phyloP scores from a whole-genome alignment of 2,797 vertebrate species.

The Rhyacichthys aspro region DNA sequence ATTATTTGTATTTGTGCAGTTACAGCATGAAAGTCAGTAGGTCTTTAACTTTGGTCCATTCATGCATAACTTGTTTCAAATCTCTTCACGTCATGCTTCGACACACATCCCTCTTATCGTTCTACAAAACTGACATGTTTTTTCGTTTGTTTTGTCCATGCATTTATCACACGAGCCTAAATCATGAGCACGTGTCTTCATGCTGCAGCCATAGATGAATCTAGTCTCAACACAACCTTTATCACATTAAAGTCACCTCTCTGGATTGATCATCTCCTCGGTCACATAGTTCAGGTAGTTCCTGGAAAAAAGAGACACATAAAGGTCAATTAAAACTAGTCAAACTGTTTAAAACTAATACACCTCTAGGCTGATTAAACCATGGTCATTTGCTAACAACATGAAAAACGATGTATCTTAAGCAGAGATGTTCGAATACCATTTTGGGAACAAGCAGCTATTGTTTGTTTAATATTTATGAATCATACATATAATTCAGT shows the following conservation, averaged over 20 bases:
- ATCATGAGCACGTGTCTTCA: conserved; percentile 12
- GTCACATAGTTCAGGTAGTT: conserved; percentile 99
- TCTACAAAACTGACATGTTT: not conserved
- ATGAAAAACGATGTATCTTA: too few species aligned
- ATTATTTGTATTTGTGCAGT: too few species aligned
- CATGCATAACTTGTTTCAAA: not conserved
- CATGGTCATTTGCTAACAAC: too few species aligned
- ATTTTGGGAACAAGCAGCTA: too few species aligned
- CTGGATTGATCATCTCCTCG: conserved; percentile 98
- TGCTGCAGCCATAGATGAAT: conserved; percentile 27
- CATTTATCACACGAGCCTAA: conserved; percentile 28
- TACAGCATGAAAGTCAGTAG: too few species aligned
- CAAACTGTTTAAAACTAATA: not conserved
- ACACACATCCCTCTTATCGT: too few species aligned
- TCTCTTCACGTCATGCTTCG: not conserved
- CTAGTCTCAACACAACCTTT: conserved; percentile 52
- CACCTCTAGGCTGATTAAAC: too few species aligned
- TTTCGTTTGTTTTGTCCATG: conserved; percentile 15
- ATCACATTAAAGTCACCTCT: conserved; percentile 83
- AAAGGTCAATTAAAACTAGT: not conserved
- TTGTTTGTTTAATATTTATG: too few species aligned
- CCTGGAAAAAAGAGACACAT: conserved; percentile 74
- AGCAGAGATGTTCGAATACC: too few species aligned
- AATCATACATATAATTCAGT: too few species aligned
- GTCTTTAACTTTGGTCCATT: too few species aligned